A percentile compares a stretch with the other conserved stretches of the same genome.
Conservation (phyloP, 2,888 invertebrate species). For the Drosophila cyrtoloma region DNA sequence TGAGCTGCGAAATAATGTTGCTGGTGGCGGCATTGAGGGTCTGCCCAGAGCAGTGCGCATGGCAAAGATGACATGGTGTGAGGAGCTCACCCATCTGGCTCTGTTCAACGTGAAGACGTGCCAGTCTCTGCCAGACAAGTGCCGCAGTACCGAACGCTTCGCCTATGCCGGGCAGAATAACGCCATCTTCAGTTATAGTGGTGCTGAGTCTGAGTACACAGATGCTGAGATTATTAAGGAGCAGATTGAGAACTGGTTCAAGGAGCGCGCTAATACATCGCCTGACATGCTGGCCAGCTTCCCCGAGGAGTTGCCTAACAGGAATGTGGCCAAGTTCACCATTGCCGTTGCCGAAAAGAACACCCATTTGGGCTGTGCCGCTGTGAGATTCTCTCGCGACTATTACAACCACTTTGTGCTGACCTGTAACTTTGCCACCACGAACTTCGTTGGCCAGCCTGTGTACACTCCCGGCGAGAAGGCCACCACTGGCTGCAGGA, state of each 20-base stretch:
- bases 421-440: constrained; percentile 66
- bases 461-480: constrained; percentile 64
- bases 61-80: constrained; percentile 70
- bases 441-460: constrained; percentile 57
- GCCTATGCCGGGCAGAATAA: constrained; percentile 65
- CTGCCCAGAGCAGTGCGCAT: constrained; percentile 60
- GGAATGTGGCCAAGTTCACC: constrained; percentile 61
- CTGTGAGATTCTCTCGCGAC: constrained; percentile 51
- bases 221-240: constrained; percentile 67
- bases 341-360: constrained; percentile 62
- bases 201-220: constrained; percentile 56
- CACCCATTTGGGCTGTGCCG: constrained; percentile 65
- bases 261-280: constrained; percentile 48
- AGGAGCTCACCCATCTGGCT: constrained; percentile 60
- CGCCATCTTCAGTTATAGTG: constrained; percentile 67
- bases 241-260: constrained; percentile 65
- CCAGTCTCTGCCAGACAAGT: constrained; percentile 57
- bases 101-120: constrained; percentile 62
- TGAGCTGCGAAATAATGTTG: constrained; percentile 56
- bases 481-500: constrained; percentile 54
- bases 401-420: constrained; percentile 59
- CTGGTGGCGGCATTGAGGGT: constrained; percentile 50
- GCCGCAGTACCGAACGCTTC: constrained; percentile 66
- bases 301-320: constrained; percentile 59
- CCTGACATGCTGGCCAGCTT: constrained; percentile 56